Base-by-base conservation (phyloP, 2,797 vertebrate species). In the Babyrousa celebensis region DNA sequence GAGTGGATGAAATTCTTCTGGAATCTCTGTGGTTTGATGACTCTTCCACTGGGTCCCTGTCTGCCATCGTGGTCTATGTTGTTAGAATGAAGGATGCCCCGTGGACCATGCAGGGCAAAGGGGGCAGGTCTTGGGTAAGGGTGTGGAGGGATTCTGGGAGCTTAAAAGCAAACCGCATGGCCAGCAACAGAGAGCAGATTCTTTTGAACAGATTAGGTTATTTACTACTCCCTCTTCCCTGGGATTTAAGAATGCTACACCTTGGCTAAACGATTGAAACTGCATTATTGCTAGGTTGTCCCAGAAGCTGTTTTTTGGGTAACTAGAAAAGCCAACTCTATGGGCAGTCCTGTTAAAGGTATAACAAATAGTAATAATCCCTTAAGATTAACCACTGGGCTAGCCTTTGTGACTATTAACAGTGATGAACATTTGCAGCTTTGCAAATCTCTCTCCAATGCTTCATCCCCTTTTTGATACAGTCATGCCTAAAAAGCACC, bases 261-360 rank as follows among this genome's bases (percentile, higher is more conserved):
- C 27, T 80, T 62, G 54, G 16, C 18, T 56, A 27, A 85, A 80
- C 70, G 79, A 43, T 27, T 27, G 68, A 82, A 95, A 77, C 6
- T 5, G 1, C 43, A 85, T 3, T 25, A 5, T 85, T 84, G 29
- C 68, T 60, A 21, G 56, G 23, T 52, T 97, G 75, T 88, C 52
- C 48, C 23, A 74, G 52, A 36, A 74, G 58, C 87, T 85, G n/a
- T 4, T 63, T 85, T 89, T 71, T 10, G 14, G 52, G n/a, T 68
- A 63, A 94, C 65, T 8, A 88, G 62, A 96, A 88, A 83, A 94
- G 21, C 6, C 82, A 83, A 36, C 48, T 85, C 83, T 79, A 70
- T 70, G 43, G 36, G 62, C 5, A 67, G 65, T 84, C 40, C 14
- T 23, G 36, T 83, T 83, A 91, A 60, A 82, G 18, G 75, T 52